Evolutionary conservation across 2,113 vertebrate genomes (phyloP).

Genomic region (Pyrgilauda ruficollis): DNA sequence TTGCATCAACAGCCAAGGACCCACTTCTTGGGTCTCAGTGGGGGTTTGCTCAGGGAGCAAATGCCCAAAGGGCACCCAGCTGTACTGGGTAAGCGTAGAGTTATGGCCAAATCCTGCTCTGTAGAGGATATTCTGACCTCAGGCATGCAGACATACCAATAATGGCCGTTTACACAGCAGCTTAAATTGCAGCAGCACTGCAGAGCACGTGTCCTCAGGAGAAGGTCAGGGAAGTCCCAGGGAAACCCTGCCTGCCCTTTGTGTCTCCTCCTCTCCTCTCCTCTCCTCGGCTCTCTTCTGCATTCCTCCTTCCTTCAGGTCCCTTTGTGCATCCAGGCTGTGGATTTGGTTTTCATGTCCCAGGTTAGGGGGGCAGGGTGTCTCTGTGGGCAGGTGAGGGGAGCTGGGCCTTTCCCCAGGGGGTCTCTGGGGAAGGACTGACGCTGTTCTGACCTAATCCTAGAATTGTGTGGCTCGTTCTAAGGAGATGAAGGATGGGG

Average conservation of each 20-base stretch:
- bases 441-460: neutral
- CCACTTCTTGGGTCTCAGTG: neutral
- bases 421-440: neutral
- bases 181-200: neutral
- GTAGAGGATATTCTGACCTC: neutral
- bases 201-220: neutral
- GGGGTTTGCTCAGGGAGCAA: neutral
- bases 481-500: neutral
- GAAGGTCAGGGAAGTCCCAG: neutral
- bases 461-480: neutral
- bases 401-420: neutral
- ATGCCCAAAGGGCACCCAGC: neutral
- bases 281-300: no score
- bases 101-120: neutral
- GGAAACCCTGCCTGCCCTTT: neutral
- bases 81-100: neutral
- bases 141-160: neutral
- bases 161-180: neutral
- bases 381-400: neutral
- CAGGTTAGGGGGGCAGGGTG: neutral
- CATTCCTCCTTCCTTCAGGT: neutral
- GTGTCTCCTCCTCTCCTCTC: neutral
- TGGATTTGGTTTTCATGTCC: neutral
- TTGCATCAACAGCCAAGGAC: neutral
- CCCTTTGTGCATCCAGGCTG: neutral